Evolutionary conservation across 2,113 vertebrate species (phyloP).

Genomic region (Calcarius ornatus): DNA sequence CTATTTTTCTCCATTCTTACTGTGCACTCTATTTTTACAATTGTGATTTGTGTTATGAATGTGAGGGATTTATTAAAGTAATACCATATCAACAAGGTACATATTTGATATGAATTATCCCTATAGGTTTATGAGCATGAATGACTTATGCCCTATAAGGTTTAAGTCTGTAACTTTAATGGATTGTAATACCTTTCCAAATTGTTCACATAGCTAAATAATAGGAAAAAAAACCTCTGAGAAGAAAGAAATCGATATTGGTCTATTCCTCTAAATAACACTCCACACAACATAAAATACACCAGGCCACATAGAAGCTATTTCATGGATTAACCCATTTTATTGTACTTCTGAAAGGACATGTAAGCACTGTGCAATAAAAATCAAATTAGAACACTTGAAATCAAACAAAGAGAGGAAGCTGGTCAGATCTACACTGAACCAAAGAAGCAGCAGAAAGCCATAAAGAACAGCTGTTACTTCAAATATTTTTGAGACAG

Average conservation of each 20-base stretch:
- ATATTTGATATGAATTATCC: conserved; percentile 23
- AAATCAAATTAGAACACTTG: conserved; percentile 23
- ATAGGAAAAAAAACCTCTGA: not conserved
- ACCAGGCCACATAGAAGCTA: conserved; percentile 5
- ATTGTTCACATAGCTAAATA: conserved; percentile 19
- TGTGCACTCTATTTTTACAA: not conserved
- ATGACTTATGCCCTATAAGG: conserved; percentile 1
- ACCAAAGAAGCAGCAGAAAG: not conserved
- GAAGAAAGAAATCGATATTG: conserved; percentile 33
- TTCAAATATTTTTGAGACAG: not conserved
- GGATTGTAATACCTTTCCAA: conserved; percentile 35
- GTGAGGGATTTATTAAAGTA: conserved; percentile 20
- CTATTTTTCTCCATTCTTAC: conserved; percentile 7
- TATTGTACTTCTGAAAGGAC: conserved; percentile 18
- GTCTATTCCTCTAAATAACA: conserved; percentile 44
- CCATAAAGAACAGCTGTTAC: not conserved
- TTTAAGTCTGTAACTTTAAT: conserved; percentile 44
- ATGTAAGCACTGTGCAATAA: not conserved
- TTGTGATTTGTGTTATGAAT: not conserved
- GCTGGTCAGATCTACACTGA: not conserved
- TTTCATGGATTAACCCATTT: conserved; percentile 42
- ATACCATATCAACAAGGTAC: not conserved
- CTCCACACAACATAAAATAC: conserved; percentile 1
- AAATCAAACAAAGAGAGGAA: conserved; percentile 30
- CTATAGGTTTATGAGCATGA: conserved; percentile 20